phyloP scores from a whole-genome alignment of 2,888 invertebrate genomes.

The Drosophila neonasuta region DNA sequence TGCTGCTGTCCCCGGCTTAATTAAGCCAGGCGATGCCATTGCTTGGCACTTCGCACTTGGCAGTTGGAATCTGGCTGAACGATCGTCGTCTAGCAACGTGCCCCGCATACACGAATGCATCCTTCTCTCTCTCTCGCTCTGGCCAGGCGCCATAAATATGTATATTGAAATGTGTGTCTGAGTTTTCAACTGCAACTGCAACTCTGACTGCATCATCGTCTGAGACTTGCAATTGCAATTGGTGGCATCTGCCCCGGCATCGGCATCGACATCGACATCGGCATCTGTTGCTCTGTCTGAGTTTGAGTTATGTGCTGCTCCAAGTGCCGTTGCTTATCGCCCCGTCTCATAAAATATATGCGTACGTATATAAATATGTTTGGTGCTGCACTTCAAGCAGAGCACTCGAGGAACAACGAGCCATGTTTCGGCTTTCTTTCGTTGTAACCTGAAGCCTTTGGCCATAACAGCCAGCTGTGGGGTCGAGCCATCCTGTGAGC shows the following conservation, averaged over 20 bases:
- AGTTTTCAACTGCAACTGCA: conserved; percentile 1
- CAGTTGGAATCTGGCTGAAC: conserved; percentile 53
- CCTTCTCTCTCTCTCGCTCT: conserved; percentile 27
- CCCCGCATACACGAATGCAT: conserved; percentile 51
- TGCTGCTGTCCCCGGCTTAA: conserved; percentile 49
- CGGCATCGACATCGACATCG: not conserved
- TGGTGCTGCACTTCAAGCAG: conserved; percentile 35
- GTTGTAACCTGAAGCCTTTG: conserved; percentile 67
- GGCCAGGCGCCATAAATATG: conserved; percentile 68
- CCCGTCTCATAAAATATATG: conserved; percentile 50
- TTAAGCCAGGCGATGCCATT: conserved; percentile 54
- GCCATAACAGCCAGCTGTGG: conserved; percentile 49
- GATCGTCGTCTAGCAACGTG: conserved; percentile 65
- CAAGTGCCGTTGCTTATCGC: conserved; percentile 62
- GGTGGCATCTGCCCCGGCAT: not conserved
- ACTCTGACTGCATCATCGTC: conserved; percentile 2
- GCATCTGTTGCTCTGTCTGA: conserved; percentile 20
- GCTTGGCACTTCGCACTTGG: conserved; percentile 26
- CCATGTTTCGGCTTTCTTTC: conserved; percentile 30
- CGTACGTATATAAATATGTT: not conserved
- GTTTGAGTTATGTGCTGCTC: conserved; percentile 49
- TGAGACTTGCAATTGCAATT: conserved; percentile 12
- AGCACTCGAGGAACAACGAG: conserved; percentile 17
- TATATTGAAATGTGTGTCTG: conserved; percentile 25
- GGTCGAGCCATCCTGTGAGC: conserved; percentile 18